Evolutionary conservation across 1,140 invertebrate species (phyloP).

Genomic region (Drosophila cardini): DNA sequence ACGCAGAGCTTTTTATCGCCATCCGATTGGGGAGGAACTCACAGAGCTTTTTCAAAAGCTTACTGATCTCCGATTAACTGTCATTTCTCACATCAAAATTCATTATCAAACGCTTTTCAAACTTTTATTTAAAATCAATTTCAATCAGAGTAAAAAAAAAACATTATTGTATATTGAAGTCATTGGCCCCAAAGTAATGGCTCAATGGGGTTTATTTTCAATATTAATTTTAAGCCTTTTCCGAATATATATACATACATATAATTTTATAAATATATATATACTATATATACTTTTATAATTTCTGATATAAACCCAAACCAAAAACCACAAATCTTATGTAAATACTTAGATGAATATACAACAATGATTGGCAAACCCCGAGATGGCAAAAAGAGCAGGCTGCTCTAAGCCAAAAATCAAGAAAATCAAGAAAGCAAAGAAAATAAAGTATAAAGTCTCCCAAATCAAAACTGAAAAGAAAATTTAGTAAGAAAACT

Average conservation of each 20-base stretch:
- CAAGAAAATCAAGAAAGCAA: constrained; percentile 31
- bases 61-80: constrained; percentile 2
- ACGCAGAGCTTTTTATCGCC: constrained; percentile 38
- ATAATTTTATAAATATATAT: constrained; percentile 53
- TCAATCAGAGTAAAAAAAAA: not conserved
- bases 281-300: constrained; percentile 54
- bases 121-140: not conserved
- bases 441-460: not conserved
- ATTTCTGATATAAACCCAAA: constrained; percentile 57
- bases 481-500: constrained; percentile 7
- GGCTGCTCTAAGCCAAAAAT: constrained; percentile 75
- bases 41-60: constrained; percentile 8
- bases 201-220: constrained; percentile 17
- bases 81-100: constrained; percentile 13
- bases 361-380: constrained; percentile 84
- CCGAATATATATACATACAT: constrained; percentile 38
- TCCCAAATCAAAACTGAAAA: too few species aligned
- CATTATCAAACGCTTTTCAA: constrained; percentile 27
- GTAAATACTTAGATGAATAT: constrained; percentile 84
- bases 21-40: not conserved
- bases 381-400: constrained; percentile 84
- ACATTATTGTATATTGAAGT: constrained; percentile 27
- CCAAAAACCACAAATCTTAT: constrained; percentile 69
- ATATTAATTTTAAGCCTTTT: constrained; percentile 29
- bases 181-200: constrained; percentile 4